Conservation (phyloP, 2,113 vertebrate species). For the Pyxicephalus adspersus region DNA sequence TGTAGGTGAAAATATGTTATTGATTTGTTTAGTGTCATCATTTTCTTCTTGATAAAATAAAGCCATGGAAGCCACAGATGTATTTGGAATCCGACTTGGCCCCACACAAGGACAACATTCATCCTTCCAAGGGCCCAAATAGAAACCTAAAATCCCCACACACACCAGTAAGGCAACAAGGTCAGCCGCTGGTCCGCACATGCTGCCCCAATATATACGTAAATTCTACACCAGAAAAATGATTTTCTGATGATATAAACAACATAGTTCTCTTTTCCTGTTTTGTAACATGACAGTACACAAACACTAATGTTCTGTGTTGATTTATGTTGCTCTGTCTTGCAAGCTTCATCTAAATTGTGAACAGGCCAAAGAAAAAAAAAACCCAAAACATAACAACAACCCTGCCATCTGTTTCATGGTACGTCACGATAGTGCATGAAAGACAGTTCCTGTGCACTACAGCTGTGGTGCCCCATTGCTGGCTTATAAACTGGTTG, state of each 20-base stretch:
- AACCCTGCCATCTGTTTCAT: slow-evolving; percentile 12
- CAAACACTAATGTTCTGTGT: not conserved
- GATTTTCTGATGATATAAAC: not conserved
- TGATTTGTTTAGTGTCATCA: too few relatives aligned
- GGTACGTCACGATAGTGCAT: not conserved
- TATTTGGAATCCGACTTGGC: too few relatives aligned
- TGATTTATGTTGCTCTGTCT: not conserved
- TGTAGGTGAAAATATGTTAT: too few relatives aligned
- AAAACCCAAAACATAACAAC: not conserved
- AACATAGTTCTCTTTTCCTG: not conserved
- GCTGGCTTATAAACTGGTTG: slow-evolving; percentile 1
- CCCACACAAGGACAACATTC: too few relatives aligned
- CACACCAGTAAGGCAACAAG: too few relatives aligned
- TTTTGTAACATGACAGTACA: not conserved
- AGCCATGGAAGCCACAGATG: too few relatives aligned
- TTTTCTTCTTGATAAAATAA: too few relatives aligned
- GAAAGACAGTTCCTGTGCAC: not conserved
- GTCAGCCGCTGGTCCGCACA: too few relatives aligned
- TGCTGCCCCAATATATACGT: too few relatives aligned
- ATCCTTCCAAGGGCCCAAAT: too few relatives aligned
- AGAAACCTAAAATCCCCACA: too few relatives aligned
- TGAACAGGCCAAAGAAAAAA: not conserved
- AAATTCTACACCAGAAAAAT: too few relatives aligned
- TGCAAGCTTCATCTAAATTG: not conserved
- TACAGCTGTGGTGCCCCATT: not conserved